phyloP scores from a whole-genome alignment of 2,113 vertebrate genomes.

The Pelecanoides urinatrix region DNA sequence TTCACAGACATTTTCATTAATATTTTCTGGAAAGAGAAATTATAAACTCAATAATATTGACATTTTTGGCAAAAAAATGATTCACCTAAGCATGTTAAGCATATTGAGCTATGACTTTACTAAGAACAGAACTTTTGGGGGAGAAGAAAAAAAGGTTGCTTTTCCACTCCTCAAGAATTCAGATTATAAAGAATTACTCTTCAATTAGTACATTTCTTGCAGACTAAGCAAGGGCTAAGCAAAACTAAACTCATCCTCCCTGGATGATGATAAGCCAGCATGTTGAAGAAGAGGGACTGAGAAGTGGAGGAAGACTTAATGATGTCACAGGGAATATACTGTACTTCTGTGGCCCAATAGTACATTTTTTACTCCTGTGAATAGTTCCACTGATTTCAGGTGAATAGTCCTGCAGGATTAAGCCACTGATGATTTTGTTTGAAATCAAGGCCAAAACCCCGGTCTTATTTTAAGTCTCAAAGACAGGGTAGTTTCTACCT shows the following conservation, averaged over 20 bases:
- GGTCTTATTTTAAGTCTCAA: slow-evolving; percentile 30
- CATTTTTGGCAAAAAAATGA: background rate
- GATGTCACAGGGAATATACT: background rate
- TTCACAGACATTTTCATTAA: background rate
- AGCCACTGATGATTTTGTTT: background rate
- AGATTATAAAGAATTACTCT: background rate
- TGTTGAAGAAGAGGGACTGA: background rate
- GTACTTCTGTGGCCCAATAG: background rate
- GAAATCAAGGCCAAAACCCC: background rate
- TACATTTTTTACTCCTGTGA: background rate
- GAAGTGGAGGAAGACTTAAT: background rate
- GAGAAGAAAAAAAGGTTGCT: background rate
- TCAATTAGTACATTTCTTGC: background rate
- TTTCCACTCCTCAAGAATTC: background rate
- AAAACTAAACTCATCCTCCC: background rate
- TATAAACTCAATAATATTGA: background rate
- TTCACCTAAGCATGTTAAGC: background rate
- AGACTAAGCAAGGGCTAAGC: background rate
- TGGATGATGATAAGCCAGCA: background rate
- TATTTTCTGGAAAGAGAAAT: background rate
- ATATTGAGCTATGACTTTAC: background rate
- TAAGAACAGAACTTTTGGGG: background rate
- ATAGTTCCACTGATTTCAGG: background rate
- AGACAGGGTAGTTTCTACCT: slow-evolving; percentile 8
- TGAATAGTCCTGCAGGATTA: background rate